phyloP scores from a whole-genome alignment of 1,140 invertebrate species.

The Drosophila pallidifrons region DNA sequence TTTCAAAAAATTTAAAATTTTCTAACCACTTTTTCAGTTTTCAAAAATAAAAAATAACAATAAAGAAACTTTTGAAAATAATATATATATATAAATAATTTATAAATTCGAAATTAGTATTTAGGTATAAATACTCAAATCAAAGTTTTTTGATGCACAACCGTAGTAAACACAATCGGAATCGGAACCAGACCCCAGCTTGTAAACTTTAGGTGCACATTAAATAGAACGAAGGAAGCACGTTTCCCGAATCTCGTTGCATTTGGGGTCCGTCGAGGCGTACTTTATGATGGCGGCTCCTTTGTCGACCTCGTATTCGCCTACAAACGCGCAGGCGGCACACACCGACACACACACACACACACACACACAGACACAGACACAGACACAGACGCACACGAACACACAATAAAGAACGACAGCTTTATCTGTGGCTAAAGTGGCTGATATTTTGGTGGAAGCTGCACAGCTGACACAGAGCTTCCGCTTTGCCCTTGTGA shows the following conservation, averaged over 20 bases:
- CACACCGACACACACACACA: conserved; percentile 2
- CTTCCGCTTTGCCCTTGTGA: conserved; percentile 27
- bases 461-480: conserved; percentile 57
- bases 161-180: background rate
- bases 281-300: conserved; percentile 62
- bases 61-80: too few species aligned
- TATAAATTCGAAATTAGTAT: background rate
- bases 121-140: background rate
- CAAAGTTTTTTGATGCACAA: background rate
- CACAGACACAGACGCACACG: conserved; percentile 1
- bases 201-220: conserved; percentile 49
- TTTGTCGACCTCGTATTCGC: too few species aligned
- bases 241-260: conserved; percentile 55
- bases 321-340: conserved; percentile 5
- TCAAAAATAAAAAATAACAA: too few species aligned
- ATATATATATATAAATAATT: too few species aligned
- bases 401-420: conserved; percentile 51
- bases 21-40: too few species aligned
- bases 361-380: too few species aligned
- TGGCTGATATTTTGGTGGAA: conserved; percentile 70
- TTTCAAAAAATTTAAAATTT: too few species aligned
- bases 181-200: conserved; percentile 7
- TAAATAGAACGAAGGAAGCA: conserved; percentile 58
- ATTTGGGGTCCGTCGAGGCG: conserved; percentile 55
- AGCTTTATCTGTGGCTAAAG: conserved; percentile 76